Conservation (phyloP, 2,113 vertebrate genomes). For the Laticauda laticaudata region DNA sequence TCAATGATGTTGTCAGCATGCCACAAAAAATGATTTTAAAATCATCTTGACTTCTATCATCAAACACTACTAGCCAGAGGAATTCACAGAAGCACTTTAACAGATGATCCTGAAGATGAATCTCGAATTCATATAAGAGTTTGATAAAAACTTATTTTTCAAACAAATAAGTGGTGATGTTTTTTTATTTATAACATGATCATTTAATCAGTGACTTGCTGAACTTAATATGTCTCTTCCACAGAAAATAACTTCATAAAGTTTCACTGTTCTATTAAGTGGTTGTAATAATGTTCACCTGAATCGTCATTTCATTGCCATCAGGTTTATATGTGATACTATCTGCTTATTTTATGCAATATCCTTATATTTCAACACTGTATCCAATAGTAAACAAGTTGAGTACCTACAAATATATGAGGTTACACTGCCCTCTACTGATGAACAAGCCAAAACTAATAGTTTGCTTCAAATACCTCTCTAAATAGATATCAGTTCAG, state of each 20-base stretch:
- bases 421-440: constrained; percentile 70
- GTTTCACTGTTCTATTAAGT: constrained; percentile 21
- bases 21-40: background rate
- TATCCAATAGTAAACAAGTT: constrained; percentile 41
- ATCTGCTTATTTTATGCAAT: constrained; percentile 55
- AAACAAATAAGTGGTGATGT: constrained; percentile 11
- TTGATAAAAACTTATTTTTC: constrained; percentile 9
- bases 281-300: constrained; percentile 43
- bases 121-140: background rate
- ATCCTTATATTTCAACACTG: constrained; percentile 49
- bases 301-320: constrained; percentile 56
- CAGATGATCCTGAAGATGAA: background rate
- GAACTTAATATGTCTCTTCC: constrained; percentile 27
- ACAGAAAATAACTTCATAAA: constrained; percentile 36
- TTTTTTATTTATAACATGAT: constrained; percentile 1
- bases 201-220: background rate
- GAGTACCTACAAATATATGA: constrained; percentile 42
- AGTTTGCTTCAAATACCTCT: background rate
- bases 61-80: background rate
- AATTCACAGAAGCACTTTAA: background rate
- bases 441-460: constrained; percentile 19
- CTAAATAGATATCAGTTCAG: background rate
- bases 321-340: constrained; percentile 34
- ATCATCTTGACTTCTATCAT: background rate
- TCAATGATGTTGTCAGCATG: background rate